Conservation (phyloP, 2,888 invertebrate species). For the Torymus texanus region DNA sequence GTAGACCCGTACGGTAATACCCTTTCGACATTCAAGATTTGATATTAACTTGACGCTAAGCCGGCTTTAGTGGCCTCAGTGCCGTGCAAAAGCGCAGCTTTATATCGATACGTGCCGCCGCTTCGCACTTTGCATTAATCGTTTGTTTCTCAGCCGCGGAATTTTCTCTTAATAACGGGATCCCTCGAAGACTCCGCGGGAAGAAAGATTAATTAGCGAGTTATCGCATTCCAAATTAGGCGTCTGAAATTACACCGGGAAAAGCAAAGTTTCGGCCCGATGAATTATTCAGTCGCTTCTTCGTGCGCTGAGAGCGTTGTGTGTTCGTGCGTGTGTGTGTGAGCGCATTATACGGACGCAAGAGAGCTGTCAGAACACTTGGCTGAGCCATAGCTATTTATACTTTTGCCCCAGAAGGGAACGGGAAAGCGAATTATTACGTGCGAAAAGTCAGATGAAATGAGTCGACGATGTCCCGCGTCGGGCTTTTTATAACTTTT, state of each 20-base stretch:
- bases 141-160: background rate
- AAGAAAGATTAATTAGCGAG: constrained; percentile 13
- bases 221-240: constrained; percentile 17
- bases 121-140: constrained; percentile 8
- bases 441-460: no score
- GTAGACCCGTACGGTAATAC: background rate
- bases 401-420: no score
- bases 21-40: constrained; percentile 33
- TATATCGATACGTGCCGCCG: background rate
- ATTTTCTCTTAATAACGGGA: constrained; percentile 16
- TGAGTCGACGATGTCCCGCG: no score
- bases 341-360: no score
- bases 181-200: background rate
- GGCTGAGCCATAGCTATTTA: no score
- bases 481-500: no score
- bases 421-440: no score
- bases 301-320: no score
- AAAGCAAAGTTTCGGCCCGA: background rate
- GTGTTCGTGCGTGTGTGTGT: no score
- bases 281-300: constrained; percentile 8
- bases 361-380: no score
- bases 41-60: constrained; percentile 51
- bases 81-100: background rate
- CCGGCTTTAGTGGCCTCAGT: constrained; percentile 37
- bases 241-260: constrained; percentile 6